These are phyloP conservation scores for Agrochola litura DNA, from an alignment of 2,888 invertebrate species.

Conservation along the genomic window DNA sequence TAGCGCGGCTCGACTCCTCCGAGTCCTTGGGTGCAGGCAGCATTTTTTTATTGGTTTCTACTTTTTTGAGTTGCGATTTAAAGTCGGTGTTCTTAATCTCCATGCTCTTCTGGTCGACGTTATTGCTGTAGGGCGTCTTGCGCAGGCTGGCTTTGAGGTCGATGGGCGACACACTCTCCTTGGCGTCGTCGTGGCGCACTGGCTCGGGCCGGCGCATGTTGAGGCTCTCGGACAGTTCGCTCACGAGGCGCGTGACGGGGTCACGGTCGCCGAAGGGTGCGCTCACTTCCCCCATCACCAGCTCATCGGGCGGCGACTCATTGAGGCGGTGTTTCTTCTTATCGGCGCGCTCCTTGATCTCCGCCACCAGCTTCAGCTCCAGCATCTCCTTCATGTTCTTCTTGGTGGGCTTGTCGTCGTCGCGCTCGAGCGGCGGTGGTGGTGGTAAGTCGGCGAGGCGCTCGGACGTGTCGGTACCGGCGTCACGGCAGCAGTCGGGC, in stretches of 20 bases:
- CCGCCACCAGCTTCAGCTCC: slow-evolving; percentile 94
- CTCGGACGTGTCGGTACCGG: slow-evolving; percentile 85
- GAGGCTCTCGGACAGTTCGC: slow-evolving; percentile 96
- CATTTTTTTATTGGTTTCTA: slow-evolving; percentile 92
- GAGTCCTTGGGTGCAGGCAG: slow-evolving; percentile 87
- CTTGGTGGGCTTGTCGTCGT: slow-evolving; percentile 77
- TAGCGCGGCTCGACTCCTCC: slow-evolving; percentile 90
- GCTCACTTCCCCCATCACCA: slow-evolving; percentile 68
- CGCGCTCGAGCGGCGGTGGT: slow-evolving; percentile 85
- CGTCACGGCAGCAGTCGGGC: slow-evolving; percentile 91
- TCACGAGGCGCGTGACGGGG: slow-evolving; percentile 95
- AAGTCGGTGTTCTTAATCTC: slow-evolving; percentile 87
- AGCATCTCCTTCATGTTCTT: slow-evolving; percentile 95
- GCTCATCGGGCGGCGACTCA: slow-evolving; percentile 86
- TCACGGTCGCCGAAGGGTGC: slow-evolving; percentile 92
- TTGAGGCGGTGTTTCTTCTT: slow-evolving; percentile 90
- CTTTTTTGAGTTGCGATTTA: slow-evolving; percentile 93
- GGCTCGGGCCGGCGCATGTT: slow-evolving; percentile 88
- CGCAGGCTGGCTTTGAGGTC: slow-evolving; percentile 89
- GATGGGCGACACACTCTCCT: slow-evolving; percentile 80
- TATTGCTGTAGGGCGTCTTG: slow-evolving; percentile 80
- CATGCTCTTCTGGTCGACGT: slow-evolving; percentile 63
- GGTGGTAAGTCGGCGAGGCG: slow-evolving; percentile 88
- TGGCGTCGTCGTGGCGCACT: slow-evolving; percentile 65
- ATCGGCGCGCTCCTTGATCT: slow-evolving; percentile 95